These are phyloP conservation scores for Channa argus DNA, from an alignment of 2,113 vertebrate species.

Conservation along the genomic window DNA sequence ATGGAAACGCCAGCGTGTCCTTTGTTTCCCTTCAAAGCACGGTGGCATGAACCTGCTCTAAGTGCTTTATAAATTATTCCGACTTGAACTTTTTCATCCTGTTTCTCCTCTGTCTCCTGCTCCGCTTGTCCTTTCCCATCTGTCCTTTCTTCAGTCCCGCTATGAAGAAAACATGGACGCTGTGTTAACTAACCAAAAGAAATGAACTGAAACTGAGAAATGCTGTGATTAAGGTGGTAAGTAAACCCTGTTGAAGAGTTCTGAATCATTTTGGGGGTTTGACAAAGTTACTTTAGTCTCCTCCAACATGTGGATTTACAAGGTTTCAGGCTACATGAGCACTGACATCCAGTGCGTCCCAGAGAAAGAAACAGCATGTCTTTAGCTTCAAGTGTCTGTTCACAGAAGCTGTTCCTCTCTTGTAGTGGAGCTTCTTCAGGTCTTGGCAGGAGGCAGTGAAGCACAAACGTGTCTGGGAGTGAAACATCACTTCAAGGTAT, in stretches of 20 bases:
- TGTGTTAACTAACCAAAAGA: neutral
- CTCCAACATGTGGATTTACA: neutral
- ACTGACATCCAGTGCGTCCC: neutral
- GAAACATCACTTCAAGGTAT: constrained; percentile 32
- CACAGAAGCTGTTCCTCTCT: constrained; percentile 17
- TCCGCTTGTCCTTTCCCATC: neutral
- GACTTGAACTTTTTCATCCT: constrained; percentile 6
- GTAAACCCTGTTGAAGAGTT: neutral
- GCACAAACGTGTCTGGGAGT: constrained; percentile 32
- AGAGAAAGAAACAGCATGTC: neutral
- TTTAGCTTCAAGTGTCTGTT: constrained; percentile 7
- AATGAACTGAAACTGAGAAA: neutral
- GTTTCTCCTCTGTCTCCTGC: constrained; percentile 1
- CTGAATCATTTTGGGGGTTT: neutral
- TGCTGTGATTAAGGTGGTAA: neutral
- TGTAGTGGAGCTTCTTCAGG: constrained; percentile 13
- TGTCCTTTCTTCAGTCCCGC: neutral
- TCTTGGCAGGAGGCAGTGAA: constrained; percentile 29
- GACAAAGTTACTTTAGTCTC: neutral
- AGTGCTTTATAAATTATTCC: constrained; percentile 45
- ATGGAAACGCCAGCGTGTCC: neutral
- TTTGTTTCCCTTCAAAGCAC: constrained; percentile 22
- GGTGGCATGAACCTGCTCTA: constrained; percentile 10
- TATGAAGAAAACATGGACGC: neutral
- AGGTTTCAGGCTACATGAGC: constrained; percentile 6